Conservation (phyloP, 2,888 invertebrate genomes). For the Catocala fraxini region DNA sequence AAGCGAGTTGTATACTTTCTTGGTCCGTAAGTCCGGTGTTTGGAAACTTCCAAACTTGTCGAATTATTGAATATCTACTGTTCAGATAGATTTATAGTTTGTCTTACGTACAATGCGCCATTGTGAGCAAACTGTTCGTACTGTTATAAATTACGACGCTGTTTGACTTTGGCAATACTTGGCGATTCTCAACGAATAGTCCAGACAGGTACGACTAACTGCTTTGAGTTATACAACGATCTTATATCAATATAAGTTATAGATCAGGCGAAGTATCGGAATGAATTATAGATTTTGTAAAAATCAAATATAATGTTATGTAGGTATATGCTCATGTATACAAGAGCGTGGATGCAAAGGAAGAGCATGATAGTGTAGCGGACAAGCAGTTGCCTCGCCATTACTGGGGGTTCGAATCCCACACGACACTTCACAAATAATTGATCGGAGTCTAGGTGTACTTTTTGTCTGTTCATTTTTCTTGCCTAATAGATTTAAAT, state of each 20-base stretch:
- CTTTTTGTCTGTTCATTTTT: too few relatives aligned
- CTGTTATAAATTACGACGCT: conserved; percentile 49
- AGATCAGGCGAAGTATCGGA: too few relatives aligned
- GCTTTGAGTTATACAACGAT: conserved; percentile 9
- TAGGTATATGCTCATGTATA: too few relatives aligned
- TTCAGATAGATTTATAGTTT: conserved; percentile 75
- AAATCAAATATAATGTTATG: too few relatives aligned
- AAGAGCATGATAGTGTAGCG: too few relatives aligned
- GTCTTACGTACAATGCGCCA: conserved; percentile 71
- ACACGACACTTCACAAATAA: too few relatives aligned
- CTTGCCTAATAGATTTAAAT: too few relatives aligned
- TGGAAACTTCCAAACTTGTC: conserved; percentile 77
- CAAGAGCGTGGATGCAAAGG: too few relatives aligned
- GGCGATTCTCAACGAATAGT: conserved; percentile 28
- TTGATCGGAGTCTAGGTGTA: too few relatives aligned
- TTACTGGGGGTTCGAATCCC: too few relatives aligned
- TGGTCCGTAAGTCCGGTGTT: conserved; percentile 85
- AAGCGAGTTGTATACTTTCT: conserved; percentile 82
- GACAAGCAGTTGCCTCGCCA: too few relatives aligned
- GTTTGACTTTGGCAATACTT: conserved; percentile 49
- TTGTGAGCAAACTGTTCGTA: conserved; percentile 53
- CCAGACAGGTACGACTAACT: conserved; percentile 16
- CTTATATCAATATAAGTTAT: background rate
- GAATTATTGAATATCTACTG: conserved; percentile 76
- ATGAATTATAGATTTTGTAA: too few relatives aligned